Percentiles rank a stretch among this genome's conserved stretches.
Evolutionary conservation across 2,888 invertebrate species (phyloP).

Genomic region (Leptinotarsa tumamoca): DNA sequence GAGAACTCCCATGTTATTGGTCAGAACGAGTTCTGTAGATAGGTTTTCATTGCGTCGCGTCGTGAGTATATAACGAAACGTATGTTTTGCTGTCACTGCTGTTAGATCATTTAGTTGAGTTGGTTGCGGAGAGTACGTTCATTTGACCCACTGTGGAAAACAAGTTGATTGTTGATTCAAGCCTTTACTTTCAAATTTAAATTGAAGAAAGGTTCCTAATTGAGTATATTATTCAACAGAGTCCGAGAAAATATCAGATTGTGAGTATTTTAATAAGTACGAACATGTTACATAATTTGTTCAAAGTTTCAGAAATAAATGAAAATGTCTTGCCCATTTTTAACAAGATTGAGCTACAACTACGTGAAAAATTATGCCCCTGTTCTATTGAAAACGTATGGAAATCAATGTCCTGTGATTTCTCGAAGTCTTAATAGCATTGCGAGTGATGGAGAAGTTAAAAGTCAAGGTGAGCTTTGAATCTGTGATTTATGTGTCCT

Average conservation of each 20-base stretch:
- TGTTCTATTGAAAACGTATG: constrained; percentile 81
- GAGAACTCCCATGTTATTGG: too few relatives aligned
- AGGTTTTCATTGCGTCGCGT: background rate
- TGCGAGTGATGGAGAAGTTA: constrained; percentile 41
- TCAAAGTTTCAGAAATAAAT: constrained; percentile 23
- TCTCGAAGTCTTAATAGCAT: constrained; percentile 68
- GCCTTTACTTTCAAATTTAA: constrained; percentile 11
- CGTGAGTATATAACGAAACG: background rate
- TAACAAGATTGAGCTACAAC: constrained; percentile 81
- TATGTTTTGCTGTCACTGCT: background rate
- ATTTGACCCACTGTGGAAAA: constrained; percentile 12
- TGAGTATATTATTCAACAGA: background rate
- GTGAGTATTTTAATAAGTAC: background rate
- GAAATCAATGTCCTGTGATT: constrained; percentile 84
- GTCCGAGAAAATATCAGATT: background rate
- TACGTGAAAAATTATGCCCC: constrained; percentile 87
- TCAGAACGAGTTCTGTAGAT: too few relatives aligned
- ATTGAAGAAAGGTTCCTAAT: background rate
- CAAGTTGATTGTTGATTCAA: background rate
- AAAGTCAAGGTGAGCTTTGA: constrained; percentile 48
- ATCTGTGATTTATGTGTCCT: background rate
- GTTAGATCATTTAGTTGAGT: background rate
- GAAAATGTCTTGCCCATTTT: constrained; percentile 90
- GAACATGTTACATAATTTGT: constrained; percentile 20
- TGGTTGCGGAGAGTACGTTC: background rate